Evolutionary conservation across 1,140 invertebrate species (phyloP), one percentile per base, ranked within the genome.

Genomic region (Ceratoteleas bidentatus): DNA sequence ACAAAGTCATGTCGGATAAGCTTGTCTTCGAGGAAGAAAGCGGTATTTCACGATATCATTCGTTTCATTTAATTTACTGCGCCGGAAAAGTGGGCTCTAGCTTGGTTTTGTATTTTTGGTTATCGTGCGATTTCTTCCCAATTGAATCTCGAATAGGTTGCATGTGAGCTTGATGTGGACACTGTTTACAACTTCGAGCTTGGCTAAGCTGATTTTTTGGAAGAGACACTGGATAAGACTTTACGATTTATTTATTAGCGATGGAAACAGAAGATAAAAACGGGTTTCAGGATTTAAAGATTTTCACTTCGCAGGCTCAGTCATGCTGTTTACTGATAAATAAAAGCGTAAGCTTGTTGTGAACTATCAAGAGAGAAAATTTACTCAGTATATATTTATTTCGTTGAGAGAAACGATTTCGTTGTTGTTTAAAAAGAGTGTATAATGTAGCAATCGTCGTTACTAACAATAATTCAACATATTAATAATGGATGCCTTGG

Each of bases 31-130:
- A 86, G 4, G 82, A 87, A 43, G 87, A 85, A 13, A 87, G 85
- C 47, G 87, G 88, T 90, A 87, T 85, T 85, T 70, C 68, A 57
- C 53, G 15, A 62, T 56, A 70, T 81, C 78, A 81, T 81, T 75
- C 69, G 66, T 79, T 64, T 66, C 66, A 73, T 79, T 73, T 66
- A 60, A 79, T 79, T 70, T 79, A 72, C 66, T 66, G 53, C 7
- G 7, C 7, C 5, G 52, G 10, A 54, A 58, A 64, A 57, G 43
- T 58, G 50, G 65, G 16, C 49, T 34, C 56, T 69, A 61, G 50
- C 66, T 54, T 14, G 16, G 47, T 10, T 57, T 47, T 8, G 43
- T 14, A 56, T 56, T 66, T 72, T 77, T 50, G 54, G 52, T 70
- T 78, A 78, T 78, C 75, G 65, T 13, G 5, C 33, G 57, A 77